phyloP scores from a whole-genome alignment of 2,113 vertebrate species.

The Pterocles gutturalis region DNA sequence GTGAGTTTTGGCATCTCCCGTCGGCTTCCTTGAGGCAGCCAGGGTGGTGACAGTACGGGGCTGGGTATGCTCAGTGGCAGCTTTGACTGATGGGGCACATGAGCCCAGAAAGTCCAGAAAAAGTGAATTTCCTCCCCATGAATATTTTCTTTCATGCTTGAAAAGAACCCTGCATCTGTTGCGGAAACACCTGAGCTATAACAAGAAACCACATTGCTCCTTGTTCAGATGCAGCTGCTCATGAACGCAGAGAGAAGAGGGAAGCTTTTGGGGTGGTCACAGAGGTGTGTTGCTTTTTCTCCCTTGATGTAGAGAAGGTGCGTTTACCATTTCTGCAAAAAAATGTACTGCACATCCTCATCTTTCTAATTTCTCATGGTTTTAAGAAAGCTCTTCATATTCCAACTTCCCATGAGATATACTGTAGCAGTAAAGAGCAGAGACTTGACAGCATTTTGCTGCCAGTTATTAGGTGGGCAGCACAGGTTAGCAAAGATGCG shows the following conservation, averaged over 20 bases:
- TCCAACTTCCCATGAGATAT: neutral
- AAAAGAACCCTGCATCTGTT: neutral
- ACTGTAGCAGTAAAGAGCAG: neutral
- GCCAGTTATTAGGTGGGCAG: neutral
- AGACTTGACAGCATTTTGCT: neutral
- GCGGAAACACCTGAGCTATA: neutral
- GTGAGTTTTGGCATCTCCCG: slow-evolving; percentile 6
- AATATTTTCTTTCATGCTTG: slow-evolving; percentile 2
- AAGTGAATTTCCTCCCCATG: neutral
- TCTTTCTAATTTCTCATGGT: neutral
- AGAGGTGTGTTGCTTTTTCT: neutral
- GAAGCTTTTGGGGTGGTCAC: neutral
- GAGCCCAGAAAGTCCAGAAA: neutral
- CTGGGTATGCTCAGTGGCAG: neutral
- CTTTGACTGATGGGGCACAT: neutral
- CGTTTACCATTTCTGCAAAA: neutral
- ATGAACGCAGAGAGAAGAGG: neutral
- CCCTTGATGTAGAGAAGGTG: neutral
- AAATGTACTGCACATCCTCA: neutral
- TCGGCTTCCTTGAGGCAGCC: neutral
- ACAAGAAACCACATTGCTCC: neutral
- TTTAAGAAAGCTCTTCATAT: neutral
- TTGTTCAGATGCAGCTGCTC: neutral
- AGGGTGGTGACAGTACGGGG: neutral
- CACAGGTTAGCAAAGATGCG: neutral